Conservation (phyloP, 2,797 vertebrate genomes). For the Lates japonicus region DNA sequence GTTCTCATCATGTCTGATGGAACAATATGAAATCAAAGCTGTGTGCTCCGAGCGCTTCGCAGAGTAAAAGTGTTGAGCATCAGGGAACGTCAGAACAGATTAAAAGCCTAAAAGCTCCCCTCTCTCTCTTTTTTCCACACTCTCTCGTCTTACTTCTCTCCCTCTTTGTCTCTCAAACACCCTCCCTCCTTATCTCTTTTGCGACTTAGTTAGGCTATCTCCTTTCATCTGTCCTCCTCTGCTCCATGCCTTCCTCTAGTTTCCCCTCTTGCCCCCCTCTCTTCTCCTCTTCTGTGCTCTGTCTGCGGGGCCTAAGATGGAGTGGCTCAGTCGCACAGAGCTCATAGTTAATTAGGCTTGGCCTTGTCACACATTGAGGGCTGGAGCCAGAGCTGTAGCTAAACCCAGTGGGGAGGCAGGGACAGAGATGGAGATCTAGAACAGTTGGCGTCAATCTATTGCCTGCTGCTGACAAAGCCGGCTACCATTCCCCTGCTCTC, state of each 20-base stretch:
- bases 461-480: slow-evolving; percentile 57
- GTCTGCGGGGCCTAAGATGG: slow-evolving; percentile 74
- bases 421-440: slow-evolving; percentile 76
- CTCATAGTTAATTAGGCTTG: slow-evolving; percentile 83
- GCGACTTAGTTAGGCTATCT: slow-evolving; percentile 66
- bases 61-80: slow-evolving; percentile 71
- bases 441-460: slow-evolving; percentile 69
- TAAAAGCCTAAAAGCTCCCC: slow-evolving; percentile 66
- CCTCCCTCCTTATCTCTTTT: slow-evolving; percentile 64
- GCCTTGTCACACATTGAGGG: slow-evolving; percentile 77
- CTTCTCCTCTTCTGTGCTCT: slow-evolving; percentile 34
- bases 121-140: slow-evolving; percentile 3
- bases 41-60: slow-evolving; percentile 61
- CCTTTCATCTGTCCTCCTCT: slow-evolving; percentile 70
- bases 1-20: slow-evolving; percentile 67
- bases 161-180: slow-evolving; percentile 49
- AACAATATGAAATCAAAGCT: slow-evolving; percentile 82
- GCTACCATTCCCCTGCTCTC: slow-evolving; percentile 42
- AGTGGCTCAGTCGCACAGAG: slow-evolving; percentile 75
- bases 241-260: slow-evolving; percentile 51
- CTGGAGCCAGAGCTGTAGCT: slow-evolving; percentile 71
- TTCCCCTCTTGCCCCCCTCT: slow-evolving; percentile 34
- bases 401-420: slow-evolving; percentile 74
- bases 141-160: slow-evolving; percentile 35
- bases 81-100: slow-evolving; percentile 78